Evolutionary conservation across 2,888 invertebrate genomes (phyloP).

Genomic region (Acronicta alni): DNA sequence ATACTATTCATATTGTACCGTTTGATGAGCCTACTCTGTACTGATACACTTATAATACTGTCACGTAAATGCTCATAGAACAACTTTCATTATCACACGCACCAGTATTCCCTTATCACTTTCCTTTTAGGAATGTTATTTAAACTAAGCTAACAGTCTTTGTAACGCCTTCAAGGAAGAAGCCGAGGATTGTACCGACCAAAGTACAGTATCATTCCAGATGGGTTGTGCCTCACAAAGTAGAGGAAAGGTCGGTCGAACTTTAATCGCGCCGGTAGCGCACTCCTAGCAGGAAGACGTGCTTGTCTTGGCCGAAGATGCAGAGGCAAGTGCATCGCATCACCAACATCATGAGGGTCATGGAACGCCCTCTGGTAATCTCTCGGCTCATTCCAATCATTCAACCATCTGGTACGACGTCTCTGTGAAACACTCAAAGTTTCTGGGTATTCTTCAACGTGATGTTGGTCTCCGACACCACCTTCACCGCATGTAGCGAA

Average conservation of each 20-base stretch:
- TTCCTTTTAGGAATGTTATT: constrained; percentile 84
- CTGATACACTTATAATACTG: constrained; percentile 84
- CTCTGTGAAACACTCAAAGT: constrained; percentile 83
- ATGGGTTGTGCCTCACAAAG: constrained; percentile 96
- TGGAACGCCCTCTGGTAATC: constrained; percentile 92
- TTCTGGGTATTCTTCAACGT: constrained; percentile 94
- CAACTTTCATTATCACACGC: constrained; percentile 81
- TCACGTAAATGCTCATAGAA: constrained; percentile 85
- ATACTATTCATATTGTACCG: constrained; percentile 56
- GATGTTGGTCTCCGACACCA: constrained; percentile 92
- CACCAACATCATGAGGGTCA: constrained; percentile 89
- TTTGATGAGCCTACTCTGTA: constrained; percentile 69
- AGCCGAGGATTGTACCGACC: constrained; percentile 96
- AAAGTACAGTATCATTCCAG: constrained; percentile 96
- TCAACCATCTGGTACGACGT: constrained; percentile 83
- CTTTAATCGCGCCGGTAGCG: constrained; percentile 92
- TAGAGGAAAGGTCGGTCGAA: constrained; percentile 97
- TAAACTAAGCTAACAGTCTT: constrained; percentile 87
- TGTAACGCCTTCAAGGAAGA: constrained; percentile 90
- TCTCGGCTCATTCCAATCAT: constrained; percentile 87
- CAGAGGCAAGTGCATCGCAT: constrained; percentile 90
- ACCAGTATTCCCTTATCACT: constrained; percentile 83
- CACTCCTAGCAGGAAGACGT: constrained; percentile 91
- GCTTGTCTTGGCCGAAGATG: constrained; percentile 93
- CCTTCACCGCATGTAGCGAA: constrained; percentile 95